These are phyloP conservation scores for Cheilosia variabilis DNA, from an alignment of 2,888 invertebrate species.

Conservation along the genomic window DNA sequence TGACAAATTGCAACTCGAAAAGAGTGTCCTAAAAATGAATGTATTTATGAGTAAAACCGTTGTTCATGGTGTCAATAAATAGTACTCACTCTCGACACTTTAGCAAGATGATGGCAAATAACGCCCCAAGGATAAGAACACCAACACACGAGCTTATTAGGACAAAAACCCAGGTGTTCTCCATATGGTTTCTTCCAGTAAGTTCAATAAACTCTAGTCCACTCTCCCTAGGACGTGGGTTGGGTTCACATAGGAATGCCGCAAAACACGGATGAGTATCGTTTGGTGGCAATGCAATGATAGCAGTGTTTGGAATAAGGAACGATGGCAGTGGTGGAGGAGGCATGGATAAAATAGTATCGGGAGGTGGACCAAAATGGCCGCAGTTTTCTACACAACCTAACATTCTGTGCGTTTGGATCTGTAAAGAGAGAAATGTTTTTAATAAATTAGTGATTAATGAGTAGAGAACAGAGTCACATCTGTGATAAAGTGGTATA, in stretches of 20 bases:
- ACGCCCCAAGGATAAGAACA: conserved; percentile 90
- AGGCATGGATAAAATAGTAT: conserved; percentile 92
- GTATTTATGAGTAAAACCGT: not conserved
- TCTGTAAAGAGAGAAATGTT: conserved; percentile 26
- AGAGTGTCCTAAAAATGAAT: conserved; percentile 70
- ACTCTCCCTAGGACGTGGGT: conserved; percentile 85
- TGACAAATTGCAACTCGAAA: conserved; percentile 81
- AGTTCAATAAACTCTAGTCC: conserved; percentile 92
- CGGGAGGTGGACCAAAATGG: conserved; percentile 87
- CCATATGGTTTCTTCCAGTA: conserved; percentile 87
- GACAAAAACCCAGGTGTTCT: conserved; percentile 93
- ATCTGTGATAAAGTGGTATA: too few relatives aligned
- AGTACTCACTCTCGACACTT: conserved; percentile 90
- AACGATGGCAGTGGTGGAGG: conserved; percentile 93
- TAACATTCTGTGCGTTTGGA: conserved; percentile 77
- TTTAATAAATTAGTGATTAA: not conserved
- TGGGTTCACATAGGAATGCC: conserved; percentile 87
- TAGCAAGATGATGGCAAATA: conserved; percentile 90
- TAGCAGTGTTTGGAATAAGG: conserved; percentile 84
- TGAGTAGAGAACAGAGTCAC: too few relatives aligned
- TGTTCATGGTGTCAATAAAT: not conserved
- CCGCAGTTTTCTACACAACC: conserved; percentile 82
- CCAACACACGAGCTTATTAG: conserved; percentile 92
- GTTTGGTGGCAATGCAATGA: conserved; percentile 83
- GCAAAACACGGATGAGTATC: conserved; percentile 88